phyloP scores from a whole-genome alignment of 1,140 invertebrate genomes.

The Antheraea mylitta region DNA sequence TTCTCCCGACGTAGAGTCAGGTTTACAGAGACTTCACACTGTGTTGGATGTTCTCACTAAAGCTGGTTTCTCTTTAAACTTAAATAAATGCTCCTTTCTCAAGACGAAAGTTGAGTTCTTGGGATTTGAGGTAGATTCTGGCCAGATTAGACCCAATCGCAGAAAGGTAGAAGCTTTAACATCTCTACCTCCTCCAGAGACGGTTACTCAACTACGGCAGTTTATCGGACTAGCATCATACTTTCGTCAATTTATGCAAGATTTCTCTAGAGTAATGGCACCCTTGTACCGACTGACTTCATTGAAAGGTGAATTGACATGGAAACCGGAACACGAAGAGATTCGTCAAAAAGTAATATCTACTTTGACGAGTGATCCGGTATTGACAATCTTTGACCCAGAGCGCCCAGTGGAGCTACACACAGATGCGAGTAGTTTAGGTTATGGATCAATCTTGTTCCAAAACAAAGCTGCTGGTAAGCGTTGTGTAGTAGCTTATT shows the following conservation, averaged over 20 bases:
- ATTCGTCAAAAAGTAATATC: constrained; percentile 9
- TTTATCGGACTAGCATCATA: constrained; percentile 1
- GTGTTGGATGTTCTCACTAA: neutral
- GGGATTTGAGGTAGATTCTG: constrained; percentile 10
- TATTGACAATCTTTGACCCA: no score
- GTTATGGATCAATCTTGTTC: constrained; percentile 21
- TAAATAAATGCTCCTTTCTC: constrained; percentile 7
- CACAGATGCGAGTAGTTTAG: no score
- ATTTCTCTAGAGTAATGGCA: constrained; percentile 17
- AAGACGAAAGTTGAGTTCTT: constrained; percentile 4
- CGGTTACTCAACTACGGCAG: neutral
- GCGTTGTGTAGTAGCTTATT: constrained; percentile 7
- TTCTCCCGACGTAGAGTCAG: neutral
- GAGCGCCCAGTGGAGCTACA: no score
- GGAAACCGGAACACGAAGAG: constrained; percentile 1
- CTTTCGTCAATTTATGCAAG: constrained; percentile 20
- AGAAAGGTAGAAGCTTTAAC: constrained; percentile 12
- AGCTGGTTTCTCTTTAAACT: constrained; percentile 4
- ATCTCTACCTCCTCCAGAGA: neutral
- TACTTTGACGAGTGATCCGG: constrained; percentile 9
- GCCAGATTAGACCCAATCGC: constrained; percentile 13
- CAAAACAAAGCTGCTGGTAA: constrained; percentile 31
- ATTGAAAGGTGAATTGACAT: neutral
- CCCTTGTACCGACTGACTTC: constrained; percentile 15
- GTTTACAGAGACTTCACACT: constrained; percentile 3